Percentiles rank a stretch among this genome's conserved stretches.
These are phyloP conservation scores for Aurelia sp. DNA, from an alignment of 30 jellyfish, hydroid and myxozoan genomes.

Conservation along the genomic window DNA sequence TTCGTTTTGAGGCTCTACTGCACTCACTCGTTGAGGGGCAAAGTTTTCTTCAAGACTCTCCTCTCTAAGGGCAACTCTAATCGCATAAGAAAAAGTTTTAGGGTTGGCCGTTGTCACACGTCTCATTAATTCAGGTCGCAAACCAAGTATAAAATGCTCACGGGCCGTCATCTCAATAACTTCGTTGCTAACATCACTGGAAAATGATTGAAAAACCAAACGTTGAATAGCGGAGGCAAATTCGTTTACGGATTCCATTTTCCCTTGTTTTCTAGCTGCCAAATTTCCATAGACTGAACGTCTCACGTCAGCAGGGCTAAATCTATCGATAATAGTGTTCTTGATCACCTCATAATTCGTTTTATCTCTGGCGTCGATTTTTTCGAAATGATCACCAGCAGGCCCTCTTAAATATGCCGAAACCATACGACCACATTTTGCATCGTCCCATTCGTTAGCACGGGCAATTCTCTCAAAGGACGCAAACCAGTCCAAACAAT, in stretches of 20 bases:
- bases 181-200: slow-evolving; percentile 21
- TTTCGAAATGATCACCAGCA: slow-evolving; percentile 2
- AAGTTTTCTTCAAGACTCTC: slow-evolving; percentile 48
- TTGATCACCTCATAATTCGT: slow-evolving; percentile 14
- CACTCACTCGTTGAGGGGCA: slow-evolving; percentile 15
- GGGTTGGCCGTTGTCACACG: slow-evolving; percentile 66
- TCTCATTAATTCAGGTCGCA: slow-evolving; percentile 33
- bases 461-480: slow-evolving; percentile 57
- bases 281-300: slow-evolving; percentile 19
- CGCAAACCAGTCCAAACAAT: slow-evolving; percentile 41
- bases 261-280: slow-evolving; percentile 46
- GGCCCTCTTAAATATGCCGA: slow-evolving; percentile 55
- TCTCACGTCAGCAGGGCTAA: slow-evolving; percentile 49
- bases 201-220: slow-evolving; percentile 35
- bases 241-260: slow-evolving; percentile 35
- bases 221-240: slow-evolving; percentile 59
- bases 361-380: slow-evolving; percentile 15
- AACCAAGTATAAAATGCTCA: slow-evolving; percentile 58
- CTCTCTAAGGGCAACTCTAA: slow-evolving; percentile 44
- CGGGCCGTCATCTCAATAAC: slow-evolving; percentile 59
- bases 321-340: slow-evolving; percentile 10
- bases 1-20: slow-evolving; percentile 6
- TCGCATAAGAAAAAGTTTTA: slow-evolving; percentile 48
- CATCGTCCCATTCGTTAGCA: slow-evolving; percentile 47
- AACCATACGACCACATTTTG: slow-evolving; percentile 30